Base-by-base conservation (phyloP, 2,888 invertebrate species). In the Cantharis rustica region DNA sequence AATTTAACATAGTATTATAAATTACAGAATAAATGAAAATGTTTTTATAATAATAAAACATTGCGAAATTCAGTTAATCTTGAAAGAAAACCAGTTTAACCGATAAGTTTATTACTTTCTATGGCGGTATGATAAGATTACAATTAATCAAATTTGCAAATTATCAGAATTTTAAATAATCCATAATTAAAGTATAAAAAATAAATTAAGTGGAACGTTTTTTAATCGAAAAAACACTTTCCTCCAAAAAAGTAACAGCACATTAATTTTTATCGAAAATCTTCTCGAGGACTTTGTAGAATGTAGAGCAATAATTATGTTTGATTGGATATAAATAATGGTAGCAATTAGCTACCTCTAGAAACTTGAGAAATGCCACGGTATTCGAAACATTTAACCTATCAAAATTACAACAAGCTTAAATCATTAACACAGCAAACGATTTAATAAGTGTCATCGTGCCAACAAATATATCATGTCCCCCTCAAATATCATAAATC, bases 381-480 rank as follows among this genome's bases (percentile, higher is more conserved):
- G 3, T 13, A 27, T 27, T 26, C 17, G 26, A 66, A 66, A 47
- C 68, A 62, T 74, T 77, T 79, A 76, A 78, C 76, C 23, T 66
- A 66, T 66, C 64, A 66, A 20, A 66, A 66, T 70, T 73, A 76
- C 73, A 70, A 63, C 76, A 78, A 80, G 80, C 70, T 80, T 79
- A 82, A 82, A 81, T 82, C 80, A 86, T 86, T 86, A 86, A 85
- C 76, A 82, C 82, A 84, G 85, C 86, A 87, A 87, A 87, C 86
- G 84, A 84, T 87, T 87, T 87, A 87, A 88, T 87, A 87, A 87
- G 87, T 87, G 87, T 86, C 87, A 87, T 87, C 87, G 84, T 85
- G 83, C 84, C 80, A 71, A 83, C 83, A 86, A 85, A 87, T 87
- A 86, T 86, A 85, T 83, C 81, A 81, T 79, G 80, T 75, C 78